These are phyloP conservation scores for Trinorchestia longiramus DNA, from an alignment of 1,140 invertebrate species.

Conservation along the genomic window DNA sequence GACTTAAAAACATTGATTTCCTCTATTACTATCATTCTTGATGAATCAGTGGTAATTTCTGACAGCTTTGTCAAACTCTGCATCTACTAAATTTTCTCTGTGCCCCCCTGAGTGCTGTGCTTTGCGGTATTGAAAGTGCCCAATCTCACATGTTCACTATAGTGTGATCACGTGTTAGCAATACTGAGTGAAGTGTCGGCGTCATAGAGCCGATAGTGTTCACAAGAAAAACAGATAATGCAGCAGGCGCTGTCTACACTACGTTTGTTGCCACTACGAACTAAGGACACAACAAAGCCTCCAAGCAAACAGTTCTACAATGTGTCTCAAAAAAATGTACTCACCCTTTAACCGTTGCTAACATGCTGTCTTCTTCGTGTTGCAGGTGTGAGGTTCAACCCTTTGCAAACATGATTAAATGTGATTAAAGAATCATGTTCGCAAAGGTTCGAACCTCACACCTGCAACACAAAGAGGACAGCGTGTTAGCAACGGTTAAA, in stretches of 20 bases:
- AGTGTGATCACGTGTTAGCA: slow-evolving; percentile 8
- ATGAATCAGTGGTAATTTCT: not conserved
- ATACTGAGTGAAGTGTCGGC: slow-evolving; percentile 21
- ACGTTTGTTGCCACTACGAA: slow-evolving; percentile 40
- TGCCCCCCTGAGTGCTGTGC: slow-evolving; percentile 30
- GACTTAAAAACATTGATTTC: not conserved
- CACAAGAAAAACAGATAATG: slow-evolving; percentile 48
- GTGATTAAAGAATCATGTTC: too few species aligned
- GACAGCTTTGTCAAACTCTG: not conserved
- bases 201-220: slow-evolving; percentile 31
- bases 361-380: too few species aligned
- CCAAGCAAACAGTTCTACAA: slow-evolving; percentile 32
- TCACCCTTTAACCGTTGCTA: too few species aligned
- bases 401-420: too few species aligned
- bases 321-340: too few species aligned
- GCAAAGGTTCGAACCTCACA: too few species aligned
- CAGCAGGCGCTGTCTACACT: slow-evolving; percentile 41
- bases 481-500: too few species aligned
- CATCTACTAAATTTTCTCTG: not conserved
- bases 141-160: slow-evolving; percentile 6
- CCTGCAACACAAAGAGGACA: too few species aligned
- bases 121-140: slow-evolving; percentile 1
- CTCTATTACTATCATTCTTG: not conserved
- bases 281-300: slow-evolving; percentile 54
- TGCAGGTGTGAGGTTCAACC: too few species aligned